These are phyloP conservation scores for Aphyosemion australe DNA, from an alignment of 2,113 vertebrate species.

Conservation along the genomic window DNA sequence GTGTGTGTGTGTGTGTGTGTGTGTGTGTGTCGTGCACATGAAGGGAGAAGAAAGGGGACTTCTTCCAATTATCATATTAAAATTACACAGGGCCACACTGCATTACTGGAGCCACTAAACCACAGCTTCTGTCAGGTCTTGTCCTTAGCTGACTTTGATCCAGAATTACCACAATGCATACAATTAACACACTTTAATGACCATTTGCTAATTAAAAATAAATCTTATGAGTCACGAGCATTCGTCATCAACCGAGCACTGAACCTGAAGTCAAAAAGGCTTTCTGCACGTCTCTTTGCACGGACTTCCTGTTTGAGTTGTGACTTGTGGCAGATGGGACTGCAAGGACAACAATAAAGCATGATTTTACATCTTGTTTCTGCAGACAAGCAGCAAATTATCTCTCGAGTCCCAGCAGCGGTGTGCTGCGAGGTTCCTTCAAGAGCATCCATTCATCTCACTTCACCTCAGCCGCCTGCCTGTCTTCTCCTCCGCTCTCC, in stretches of 20 bases:
- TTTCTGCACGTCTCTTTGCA: background rate
- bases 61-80: constrained; percentile 66
- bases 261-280: constrained; percentile 18
- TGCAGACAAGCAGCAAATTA: constrained; percentile 60
- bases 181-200: constrained; percentile 76
- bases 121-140: constrained; percentile 29
- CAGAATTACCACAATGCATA: constrained; percentile 60
- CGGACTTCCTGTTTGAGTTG: background rate
- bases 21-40: background rate
- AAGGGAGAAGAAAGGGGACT: constrained; percentile 29
- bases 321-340: constrained; percentile 41
- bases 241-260: constrained; percentile 38
- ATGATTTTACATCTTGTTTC: constrained; percentile 64
- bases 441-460: constrained; percentile 56
- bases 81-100: constrained; percentile 67
- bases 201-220: constrained; percentile 66
- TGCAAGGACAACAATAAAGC: constrained; percentile 56
- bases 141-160: constrained; percentile 71
- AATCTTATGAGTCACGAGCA: constrained; percentile 49
- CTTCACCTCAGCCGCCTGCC: constrained; percentile 26
- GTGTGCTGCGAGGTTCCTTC: constrained; percentile 36
- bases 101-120: constrained; percentile 48
- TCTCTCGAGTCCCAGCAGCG: constrained; percentile 54
- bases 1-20: background rate
- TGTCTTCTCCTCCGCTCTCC: constrained; percentile 21